Percentiles rank a stretch among this genome's conserved stretches.
These are phyloP conservation scores for Alcedo atthis DNA, from an alignment of 2,797 vertebrate genomes.

Conservation along the genomic window DNA sequence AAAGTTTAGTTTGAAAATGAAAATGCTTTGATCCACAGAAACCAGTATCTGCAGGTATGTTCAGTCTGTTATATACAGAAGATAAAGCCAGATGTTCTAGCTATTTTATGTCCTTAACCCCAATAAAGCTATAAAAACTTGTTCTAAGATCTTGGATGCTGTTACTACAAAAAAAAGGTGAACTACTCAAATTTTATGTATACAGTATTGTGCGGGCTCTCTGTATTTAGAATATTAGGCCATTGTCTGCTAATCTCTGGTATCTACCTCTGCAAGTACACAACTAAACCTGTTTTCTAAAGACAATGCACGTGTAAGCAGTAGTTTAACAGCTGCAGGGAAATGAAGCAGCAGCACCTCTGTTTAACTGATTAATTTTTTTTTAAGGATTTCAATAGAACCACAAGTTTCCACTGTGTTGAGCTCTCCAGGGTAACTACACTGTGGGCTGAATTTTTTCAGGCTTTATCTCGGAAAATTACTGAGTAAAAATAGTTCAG, in stretches of 20 bases:
- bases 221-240: not conserved
- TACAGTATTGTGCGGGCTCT: not conserved
- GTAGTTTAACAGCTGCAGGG: not conserved
- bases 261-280: not conserved
- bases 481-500: not conserved
- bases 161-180: not conserved
- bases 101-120: not conserved
- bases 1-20: not conserved
- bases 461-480: slow-evolving; percentile 22
- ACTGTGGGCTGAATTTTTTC: not conserved
- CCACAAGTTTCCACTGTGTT: not conserved
- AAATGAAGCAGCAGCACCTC: not conserved
- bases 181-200: not conserved
- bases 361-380: not conserved
- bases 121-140: slow-evolving; percentile 11
- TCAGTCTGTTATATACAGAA: not conserved
- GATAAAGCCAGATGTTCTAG: slow-evolving; percentile 32
- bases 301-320: not conserved
- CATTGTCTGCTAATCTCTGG: not conserved
- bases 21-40: not conserved
- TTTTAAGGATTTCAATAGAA: not conserved
- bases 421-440: not conserved
- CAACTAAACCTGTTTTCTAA: not conserved
- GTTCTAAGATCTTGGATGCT: not conserved
- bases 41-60: slow-evolving; percentile 18